These are phyloP conservation scores for Hanleya hanleyi DNA, from an alignment of 2,888 invertebrate species.

Conservation along the genomic window DNA sequence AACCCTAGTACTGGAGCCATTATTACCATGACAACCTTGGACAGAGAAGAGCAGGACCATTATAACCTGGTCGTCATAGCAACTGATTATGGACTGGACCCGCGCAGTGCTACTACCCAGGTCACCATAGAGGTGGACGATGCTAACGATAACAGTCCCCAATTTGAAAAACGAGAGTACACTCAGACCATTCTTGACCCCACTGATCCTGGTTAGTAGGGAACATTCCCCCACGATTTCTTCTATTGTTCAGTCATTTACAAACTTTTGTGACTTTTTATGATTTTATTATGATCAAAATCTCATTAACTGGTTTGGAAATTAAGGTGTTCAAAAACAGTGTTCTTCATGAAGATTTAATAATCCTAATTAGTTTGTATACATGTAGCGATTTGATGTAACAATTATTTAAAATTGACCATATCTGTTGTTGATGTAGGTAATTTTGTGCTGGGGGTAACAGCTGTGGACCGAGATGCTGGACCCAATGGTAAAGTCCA, in stretches of 20 bases:
- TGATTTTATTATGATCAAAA: no score
- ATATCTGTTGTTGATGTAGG: no score
- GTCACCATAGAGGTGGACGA: conserved; percentile 80
- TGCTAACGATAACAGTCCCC: conserved; percentile 86
- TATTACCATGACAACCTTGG: conserved; percentile 80
- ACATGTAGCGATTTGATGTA: no score
- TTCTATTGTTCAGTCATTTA: no score
- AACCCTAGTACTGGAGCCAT: conserved; percentile 87
- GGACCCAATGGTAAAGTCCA: conserved; percentile 86
- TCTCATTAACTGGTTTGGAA: no score
- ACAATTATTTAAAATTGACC: no score
- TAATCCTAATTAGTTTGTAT: no score
- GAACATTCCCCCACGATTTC: not conserved
- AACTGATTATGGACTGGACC: conserved; percentile 60
- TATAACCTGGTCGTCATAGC: conserved; percentile 71
- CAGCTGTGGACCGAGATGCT: conserved; percentile 88
- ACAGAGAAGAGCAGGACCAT: conserved; percentile 81
- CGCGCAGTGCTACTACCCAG: conserved; percentile 76
- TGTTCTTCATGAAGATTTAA: no score
- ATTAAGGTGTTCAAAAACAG: no score
- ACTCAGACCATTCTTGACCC: conserved; percentile 88
- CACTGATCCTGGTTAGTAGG: conserved; percentile 79
- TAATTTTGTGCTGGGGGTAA: conserved; percentile 92
- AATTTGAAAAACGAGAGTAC: conserved; percentile 77
- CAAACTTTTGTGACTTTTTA: no score